A percentile compares a stretch with the other conserved stretches of the same genome.
Conservation (phyloP, 30 jellyfish, hydroid and myxozoan genomes). For the Hydractinia echinata region DNA sequence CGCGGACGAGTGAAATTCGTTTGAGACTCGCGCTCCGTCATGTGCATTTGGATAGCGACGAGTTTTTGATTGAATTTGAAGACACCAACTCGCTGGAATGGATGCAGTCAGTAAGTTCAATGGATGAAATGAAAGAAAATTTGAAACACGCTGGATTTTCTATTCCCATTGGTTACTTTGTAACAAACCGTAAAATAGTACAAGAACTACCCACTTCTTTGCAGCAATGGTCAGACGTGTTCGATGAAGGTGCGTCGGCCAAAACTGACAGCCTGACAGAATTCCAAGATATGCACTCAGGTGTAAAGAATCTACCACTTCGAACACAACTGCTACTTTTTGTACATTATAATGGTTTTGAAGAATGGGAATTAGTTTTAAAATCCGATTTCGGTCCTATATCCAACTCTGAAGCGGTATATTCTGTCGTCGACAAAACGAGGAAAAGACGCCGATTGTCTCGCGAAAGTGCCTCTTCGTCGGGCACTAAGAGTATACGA, state of each 20-base stretch:
- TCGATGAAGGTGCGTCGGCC: not conserved
- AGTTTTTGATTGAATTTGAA: slow-evolving; percentile 25
- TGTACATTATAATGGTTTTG: slow-evolving; percentile 10
- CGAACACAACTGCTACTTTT: slow-evolving; percentile 23
- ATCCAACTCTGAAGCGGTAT: not conserved
- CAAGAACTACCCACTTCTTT: not conserved
- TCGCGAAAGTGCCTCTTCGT: not conserved
- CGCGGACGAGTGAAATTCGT: not conserved
- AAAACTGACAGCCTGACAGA: not conserved
- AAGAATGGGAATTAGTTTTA: slow-evolving; percentile 28
- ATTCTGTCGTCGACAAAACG: slow-evolving; percentile 9
- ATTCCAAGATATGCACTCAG: slow-evolving; percentile 10
- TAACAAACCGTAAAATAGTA: not conserved
- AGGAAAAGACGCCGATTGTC: slow-evolving; percentile 1
- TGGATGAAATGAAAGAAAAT: not conserved
- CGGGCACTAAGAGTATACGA: not conserved
- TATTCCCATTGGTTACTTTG: slow-evolving; percentile 7
- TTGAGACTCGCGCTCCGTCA: slow-evolving; percentile 14
- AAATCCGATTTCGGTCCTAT: not conserved
- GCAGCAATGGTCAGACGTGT: not conserved
- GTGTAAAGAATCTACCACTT: not conserved
- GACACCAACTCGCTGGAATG: not conserved
- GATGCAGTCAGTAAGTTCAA: not conserved
- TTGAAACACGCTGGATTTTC: slow-evolving; percentile 1
- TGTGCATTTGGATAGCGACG: slow-evolving; percentile 7